A percentile compares a stretch with the other conserved stretches of the same genome.
These are phyloP conservation scores for Stictonetta naevosa DNA, from an alignment of 2,113 vertebrate genomes.

Conservation along the genomic window DNA sequence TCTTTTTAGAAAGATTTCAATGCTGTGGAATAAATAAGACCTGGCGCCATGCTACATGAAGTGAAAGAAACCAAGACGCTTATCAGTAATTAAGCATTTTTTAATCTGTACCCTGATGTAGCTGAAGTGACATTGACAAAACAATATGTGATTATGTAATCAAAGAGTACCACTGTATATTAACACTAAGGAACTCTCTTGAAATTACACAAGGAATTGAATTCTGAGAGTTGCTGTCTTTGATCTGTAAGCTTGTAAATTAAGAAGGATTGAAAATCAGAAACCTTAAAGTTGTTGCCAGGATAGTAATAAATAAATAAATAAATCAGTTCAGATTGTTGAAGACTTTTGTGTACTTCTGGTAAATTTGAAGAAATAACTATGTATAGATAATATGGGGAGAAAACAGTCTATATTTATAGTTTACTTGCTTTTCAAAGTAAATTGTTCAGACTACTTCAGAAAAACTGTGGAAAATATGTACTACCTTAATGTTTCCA, in stretches of 20 bases:
- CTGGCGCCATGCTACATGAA: not conserved
- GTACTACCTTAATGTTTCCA: not conserved
- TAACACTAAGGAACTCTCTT: not conserved
- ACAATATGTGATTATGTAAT: not conserved
- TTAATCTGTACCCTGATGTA: not conserved
- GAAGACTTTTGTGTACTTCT: accelerated
- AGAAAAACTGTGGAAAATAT: not conserved
- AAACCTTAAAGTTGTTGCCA: not conserved
- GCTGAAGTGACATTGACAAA: not conserved
- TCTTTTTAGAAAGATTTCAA: not conserved
- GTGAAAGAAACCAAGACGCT: not conserved
- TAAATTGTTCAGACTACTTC: not conserved
- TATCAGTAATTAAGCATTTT: not conserved
- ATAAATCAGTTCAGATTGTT: not conserved
- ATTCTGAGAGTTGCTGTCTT: not conserved
- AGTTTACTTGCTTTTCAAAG: not conserved
- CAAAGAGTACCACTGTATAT: not conserved
- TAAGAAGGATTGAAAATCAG: not conserved
- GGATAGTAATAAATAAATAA: not conserved
- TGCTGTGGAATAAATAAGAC: not conserved
- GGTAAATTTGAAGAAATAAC: not conserved
- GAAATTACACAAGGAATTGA: not conserved
- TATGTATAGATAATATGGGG: not conserved
- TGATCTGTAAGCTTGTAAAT: not conserved
- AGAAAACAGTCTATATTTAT: not conserved